Conservation (phyloP, 2,797 vertebrate genomes). For the Buphagus erythrorhynchus region DNA sequence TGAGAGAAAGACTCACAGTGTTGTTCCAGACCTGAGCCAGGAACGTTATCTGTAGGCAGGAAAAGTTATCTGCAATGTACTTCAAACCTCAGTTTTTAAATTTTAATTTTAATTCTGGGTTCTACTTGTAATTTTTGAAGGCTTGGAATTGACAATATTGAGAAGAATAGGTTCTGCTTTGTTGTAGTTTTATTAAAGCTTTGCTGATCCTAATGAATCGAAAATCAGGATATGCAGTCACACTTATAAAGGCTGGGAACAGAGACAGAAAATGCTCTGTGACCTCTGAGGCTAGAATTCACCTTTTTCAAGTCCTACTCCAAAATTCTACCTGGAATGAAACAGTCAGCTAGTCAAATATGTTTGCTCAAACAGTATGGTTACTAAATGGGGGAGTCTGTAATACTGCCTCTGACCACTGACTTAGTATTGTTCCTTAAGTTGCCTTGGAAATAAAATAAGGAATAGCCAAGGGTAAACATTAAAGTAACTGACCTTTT, state of each 20-base stretch:
- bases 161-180: not conserved
- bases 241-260: not conserved
- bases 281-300: not conserved
- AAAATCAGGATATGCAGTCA: not conserved
- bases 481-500: not conserved
- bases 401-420: not conserved
- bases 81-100: not conserved
- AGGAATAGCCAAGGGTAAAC: not conserved
- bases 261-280: not conserved
- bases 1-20: not conserved
- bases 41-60: not conserved
- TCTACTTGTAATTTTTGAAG: not conserved
- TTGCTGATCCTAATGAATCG: not conserved
- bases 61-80: not conserved
- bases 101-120: not conserved
- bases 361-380: not conserved
- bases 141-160: not conserved
- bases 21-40: not conserved
- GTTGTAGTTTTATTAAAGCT: not conserved
- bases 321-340: not conserved
- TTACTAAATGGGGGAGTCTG: not conserved
- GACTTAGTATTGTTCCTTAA: not conserved
- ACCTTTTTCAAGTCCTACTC: not conserved
- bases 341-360: not conserved
- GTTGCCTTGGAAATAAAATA: not conserved